phyloP scores from a whole-genome alignment of 2,888 invertebrate genomes.

The Panzeria rudis region DNA sequence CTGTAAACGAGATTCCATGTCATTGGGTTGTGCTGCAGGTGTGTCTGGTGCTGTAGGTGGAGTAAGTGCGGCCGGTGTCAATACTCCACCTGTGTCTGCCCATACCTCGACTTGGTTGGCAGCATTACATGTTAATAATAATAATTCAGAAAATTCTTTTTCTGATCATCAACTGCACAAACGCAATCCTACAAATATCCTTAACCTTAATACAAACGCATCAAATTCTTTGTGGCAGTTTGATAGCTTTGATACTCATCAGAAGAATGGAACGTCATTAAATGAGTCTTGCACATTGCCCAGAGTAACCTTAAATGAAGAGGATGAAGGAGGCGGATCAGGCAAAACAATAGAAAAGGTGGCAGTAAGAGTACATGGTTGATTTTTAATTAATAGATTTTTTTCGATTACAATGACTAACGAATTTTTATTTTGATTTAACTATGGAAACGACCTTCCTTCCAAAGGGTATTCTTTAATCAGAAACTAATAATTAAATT shows the following conservation, averaged over 20 bases:
- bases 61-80: slow-evolving; percentile 58
- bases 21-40: slow-evolving; percentile 51
- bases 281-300: slow-evolving; percentile 31
- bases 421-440: slow-evolving; percentile 28
- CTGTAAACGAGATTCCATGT: slow-evolving; percentile 39
- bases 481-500: not conserved
- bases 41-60: slow-evolving; percentile 52
- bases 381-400: not conserved
- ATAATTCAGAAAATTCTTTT: slow-evolving; percentile 67
- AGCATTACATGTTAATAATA: slow-evolving; percentile 71
- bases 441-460: slow-evolving; percentile 45
- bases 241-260: slow-evolving; percentile 61
- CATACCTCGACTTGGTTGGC: slow-evolving; percentile 69
- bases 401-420: slow-evolving; percentile 26
- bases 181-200: slow-evolving; percentile 26
- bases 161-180: slow-evolving; percentile 67
- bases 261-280: slow-evolving; percentile 43
- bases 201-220: slow-evolving; percentile 25
- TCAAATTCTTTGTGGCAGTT: slow-evolving; percentile 48
- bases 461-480: not conserved
- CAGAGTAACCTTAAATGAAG: slow-evolving; percentile 53
- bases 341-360: slow-evolving; percentile 27
- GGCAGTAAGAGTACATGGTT: slow-evolving; percentile 10
- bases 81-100: slow-evolving; percentile 72
- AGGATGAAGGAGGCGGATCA: slow-evolving; percentile 63